These are phyloP conservation scores for Trichoplusia ni DNA, from an alignment of 1,140 invertebrate genomes.

Conservation along the genomic window DNA sequence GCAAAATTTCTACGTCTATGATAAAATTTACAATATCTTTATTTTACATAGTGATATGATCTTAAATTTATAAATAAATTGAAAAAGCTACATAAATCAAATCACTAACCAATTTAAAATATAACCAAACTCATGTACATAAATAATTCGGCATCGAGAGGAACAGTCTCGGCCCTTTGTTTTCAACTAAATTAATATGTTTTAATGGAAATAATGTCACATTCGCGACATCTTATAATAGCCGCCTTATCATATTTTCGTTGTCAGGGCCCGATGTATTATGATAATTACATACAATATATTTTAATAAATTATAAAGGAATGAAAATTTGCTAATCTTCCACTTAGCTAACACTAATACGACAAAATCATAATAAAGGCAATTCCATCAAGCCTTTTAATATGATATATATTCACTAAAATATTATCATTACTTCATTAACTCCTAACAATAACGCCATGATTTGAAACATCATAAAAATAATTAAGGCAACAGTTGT, in stretches of 20 bases:
- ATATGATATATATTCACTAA: constrained; percentile 62
- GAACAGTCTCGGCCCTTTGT: constrained; percentile 38
- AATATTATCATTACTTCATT: constrained; percentile 44
- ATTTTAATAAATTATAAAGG: constrained; percentile 37
- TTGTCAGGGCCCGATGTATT: constrained; percentile 36
- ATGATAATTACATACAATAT: constrained; percentile 15
- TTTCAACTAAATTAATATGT: neutral
- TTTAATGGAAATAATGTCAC: neutral
- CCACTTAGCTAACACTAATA: constrained; percentile 44
- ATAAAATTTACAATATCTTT: constrained; percentile 31
- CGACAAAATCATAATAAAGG: constrained; percentile 48
- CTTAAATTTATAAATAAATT: constrained; percentile 34
- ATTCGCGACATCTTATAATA: neutral
- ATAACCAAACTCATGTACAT: constrained; percentile 31
- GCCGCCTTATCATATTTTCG: constrained; percentile 25
- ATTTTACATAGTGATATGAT: constrained; percentile 50
- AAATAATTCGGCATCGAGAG: constrained; percentile 64
- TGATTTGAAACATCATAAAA: constrained; percentile 59
- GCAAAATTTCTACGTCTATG: constrained; percentile 28
- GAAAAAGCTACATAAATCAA: constrained; percentile 34
- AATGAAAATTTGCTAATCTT: constrained; percentile 49
- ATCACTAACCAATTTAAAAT: constrained; percentile 49
- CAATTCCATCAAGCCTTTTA: constrained; percentile 55
- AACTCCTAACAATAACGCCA: constrained; percentile 52
- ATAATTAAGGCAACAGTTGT: constrained; percentile 65